Evolutionary conservation across 2,888 invertebrate species (phyloP), one percentile per base, ranked within the genome.

Genomic region (Drepanosiphum platanoidis): DNA sequence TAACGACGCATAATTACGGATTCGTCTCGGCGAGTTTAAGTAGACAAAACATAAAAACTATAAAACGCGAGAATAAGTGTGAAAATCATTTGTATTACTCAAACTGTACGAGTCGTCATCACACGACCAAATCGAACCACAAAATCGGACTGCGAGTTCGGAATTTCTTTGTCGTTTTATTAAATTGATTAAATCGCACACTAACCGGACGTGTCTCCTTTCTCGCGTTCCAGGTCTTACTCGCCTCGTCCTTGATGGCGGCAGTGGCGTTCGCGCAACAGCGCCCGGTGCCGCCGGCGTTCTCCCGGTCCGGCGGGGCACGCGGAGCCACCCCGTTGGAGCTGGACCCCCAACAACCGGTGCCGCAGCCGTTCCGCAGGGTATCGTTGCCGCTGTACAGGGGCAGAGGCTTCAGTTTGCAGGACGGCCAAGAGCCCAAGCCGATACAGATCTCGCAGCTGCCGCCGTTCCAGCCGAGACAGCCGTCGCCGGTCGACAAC

Each of bases 371-470:
- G 22, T 84, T 84, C 52, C 83, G 83, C 18, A 42, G 83, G 0
- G 46, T 74, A 5, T 72, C 83, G 11, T 9, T 83, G 61, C 83
- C 83, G 0, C 22, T 84, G 13, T 84, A 72, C 66, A 66, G 83
- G n/a, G 83, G 83, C 8, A 75, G 83, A 3, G 83, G 83, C 1
- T 84, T 84, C 52, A 75, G 83, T 34, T 1, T 66, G 64, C 61
- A 61, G 7, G 83, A 66, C 0, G 83, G 83, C 32, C 83, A 75
- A 4, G 82, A 75, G 3, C 75, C 75, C 13, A 84, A 39, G 27
- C 11, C 34, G 18, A n/a, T 32, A 0, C 36, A 18, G 8, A 0
- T n/a, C 9, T 5, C 46, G 9, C 58, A 78, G 42, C 39, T 34
- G 22, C 79, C 64, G 27, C 86, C 81, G 46, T 80, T 61, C 70